Evolutionary conservation across 2,113 vertebrate genomes (phyloP).

Genomic region (Toxostoma redivivum): DNA sequence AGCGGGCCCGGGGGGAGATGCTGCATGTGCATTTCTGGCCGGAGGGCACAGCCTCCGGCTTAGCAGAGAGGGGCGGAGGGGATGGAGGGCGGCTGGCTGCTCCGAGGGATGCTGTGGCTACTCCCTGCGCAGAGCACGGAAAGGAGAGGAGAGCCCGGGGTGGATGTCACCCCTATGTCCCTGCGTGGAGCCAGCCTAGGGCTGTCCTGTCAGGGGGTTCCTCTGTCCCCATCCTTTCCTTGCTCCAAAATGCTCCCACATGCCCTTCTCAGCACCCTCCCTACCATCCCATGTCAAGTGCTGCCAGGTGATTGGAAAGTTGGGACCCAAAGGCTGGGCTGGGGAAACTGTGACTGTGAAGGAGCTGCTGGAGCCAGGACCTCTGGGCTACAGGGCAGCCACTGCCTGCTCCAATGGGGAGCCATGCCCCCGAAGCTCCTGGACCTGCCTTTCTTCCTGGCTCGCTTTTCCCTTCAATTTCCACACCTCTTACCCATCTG

Average conservation of each 20-base stretch:
- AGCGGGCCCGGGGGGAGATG: neutral
- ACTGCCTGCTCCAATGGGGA: neutral
- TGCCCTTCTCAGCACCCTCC: neutral
- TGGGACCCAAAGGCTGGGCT: neutral
- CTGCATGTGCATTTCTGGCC: neutral
- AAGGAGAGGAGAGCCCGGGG: neutral
- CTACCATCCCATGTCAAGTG: rapidly evolving
- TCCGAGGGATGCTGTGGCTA: neutral
- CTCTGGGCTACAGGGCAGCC: neutral
- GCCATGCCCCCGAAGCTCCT: rapidly evolving
- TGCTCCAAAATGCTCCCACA: neutral
- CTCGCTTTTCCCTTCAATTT: neutral
- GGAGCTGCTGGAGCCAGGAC: neutral
- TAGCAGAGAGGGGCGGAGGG: neutral
- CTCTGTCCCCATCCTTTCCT: neutral
- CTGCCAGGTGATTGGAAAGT: rapidly evolving
- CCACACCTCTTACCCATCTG: neutral
- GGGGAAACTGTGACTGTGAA: neutral
- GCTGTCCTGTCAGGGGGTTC: neutral
- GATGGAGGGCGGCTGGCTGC: neutral
- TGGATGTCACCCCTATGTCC: neutral
- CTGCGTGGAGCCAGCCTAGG: neutral
- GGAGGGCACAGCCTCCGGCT: neutral
- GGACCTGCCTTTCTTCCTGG: rapidly evolving
- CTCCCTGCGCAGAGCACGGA: neutral